Evolutionary conservation across 2,888 invertebrate genomes (phyloP).

Genomic region (Leucoma salicis): DNA sequence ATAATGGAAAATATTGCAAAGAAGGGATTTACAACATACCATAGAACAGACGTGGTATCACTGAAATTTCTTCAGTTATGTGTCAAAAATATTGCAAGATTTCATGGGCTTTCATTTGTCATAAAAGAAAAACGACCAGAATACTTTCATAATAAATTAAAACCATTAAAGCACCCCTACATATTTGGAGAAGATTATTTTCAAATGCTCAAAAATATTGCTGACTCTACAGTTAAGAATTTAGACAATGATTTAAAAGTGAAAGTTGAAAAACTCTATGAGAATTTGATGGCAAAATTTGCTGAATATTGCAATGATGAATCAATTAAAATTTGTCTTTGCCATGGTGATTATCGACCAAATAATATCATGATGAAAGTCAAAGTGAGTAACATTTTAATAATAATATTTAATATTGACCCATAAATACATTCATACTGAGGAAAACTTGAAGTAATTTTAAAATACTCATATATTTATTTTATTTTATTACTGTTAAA

Average conservation of each 20-base stretch:
- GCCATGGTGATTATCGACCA: slow-evolving; percentile 60
- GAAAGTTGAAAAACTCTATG: slow-evolving; percentile 22
- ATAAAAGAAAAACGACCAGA: slow-evolving; percentile 8
- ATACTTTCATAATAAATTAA: slow-evolving; percentile 16
- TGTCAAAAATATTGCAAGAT: slow-evolving; percentile 9
- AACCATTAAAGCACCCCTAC: slow-evolving; percentile 17
- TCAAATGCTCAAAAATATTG: slow-evolving; percentile 21
- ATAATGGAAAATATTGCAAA: slow-evolving; percentile 38
- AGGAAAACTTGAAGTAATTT: no score
- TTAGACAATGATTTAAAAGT: slow-evolving; percentile 28
- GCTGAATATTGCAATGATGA: slow-evolving; percentile 31
- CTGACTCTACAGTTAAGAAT: slow-evolving; percentile 11
- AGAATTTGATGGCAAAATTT: slow-evolving; percentile 30
- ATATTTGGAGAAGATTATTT: slow-evolving; percentile 18
- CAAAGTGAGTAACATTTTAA: not conserved
- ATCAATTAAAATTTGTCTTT: slow-evolving; percentile 35
- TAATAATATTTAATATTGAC: no score
- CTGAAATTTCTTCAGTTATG: slow-evolving; percentile 12
- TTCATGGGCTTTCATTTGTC: not conserved
- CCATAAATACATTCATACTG: no score
- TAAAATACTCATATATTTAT: no score
- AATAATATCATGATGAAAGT: slow-evolving; percentile 42
- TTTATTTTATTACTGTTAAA: no score
- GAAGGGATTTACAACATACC: slow-evolving; percentile 27
- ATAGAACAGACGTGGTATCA: not conserved